Conservation (phyloP, 2,113 vertebrate species). For the Cepphus grylle region DNA sequence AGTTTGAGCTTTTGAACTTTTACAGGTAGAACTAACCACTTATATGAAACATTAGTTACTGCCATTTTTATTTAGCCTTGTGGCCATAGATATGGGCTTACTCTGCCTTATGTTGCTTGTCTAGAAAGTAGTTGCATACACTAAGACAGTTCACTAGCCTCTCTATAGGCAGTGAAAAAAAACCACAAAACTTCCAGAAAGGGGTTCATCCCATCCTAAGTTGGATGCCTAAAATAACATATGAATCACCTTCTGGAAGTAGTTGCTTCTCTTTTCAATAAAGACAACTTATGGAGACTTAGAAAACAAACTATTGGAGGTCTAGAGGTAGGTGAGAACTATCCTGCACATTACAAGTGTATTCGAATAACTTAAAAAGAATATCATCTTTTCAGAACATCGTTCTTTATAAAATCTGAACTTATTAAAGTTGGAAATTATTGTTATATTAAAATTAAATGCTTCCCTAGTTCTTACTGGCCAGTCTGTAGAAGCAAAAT, state of each 20-base stretch:
- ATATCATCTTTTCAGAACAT: accelerated
- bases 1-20: not conserved
- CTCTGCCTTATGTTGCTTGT: not conserved
- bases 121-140: not conserved
- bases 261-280: not conserved
- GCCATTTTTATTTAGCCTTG: not conserved
- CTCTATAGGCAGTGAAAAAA: not conserved
- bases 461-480: not conserved
- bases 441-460: not conserved
- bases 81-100: not conserved
- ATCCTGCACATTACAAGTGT: accelerated
- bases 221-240: not conserved
- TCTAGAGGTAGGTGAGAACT: not conserved
- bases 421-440: not conserved
- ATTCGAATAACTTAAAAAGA: not conserved
- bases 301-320: not conserved
- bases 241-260: not conserved
- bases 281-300: not conserved
- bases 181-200: not conserved
- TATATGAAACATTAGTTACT: not conserved
- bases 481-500: not conserved
- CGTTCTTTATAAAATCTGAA: not conserved
- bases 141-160: not conserved
- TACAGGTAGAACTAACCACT: not conserved
- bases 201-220: not conserved